A percentile compares a stretch with the other conserved stretches of the same genome.
Evolutionary conservation across 2,113 vertebrate genomes (phyloP).

Genomic region (Gyps fulvus): DNA sequence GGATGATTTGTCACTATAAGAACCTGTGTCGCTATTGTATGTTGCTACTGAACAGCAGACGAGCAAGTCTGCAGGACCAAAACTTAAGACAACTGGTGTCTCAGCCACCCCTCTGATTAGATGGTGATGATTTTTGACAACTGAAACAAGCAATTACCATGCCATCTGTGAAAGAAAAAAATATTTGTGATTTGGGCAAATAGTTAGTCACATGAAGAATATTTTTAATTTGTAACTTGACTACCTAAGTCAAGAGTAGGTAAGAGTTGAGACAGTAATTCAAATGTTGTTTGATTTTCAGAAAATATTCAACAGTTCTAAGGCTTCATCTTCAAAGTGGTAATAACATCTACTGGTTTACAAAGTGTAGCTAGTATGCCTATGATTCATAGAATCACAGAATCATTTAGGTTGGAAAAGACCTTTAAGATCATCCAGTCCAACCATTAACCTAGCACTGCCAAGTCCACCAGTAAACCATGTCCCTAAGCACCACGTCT

Average conservation of each 20-base stretch:
- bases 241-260: not conserved
- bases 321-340: not conserved
- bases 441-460: not conserved
- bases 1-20: not conserved
- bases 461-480: not conserved
- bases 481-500: not conserved
- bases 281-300: not conserved
- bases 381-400: not conserved
- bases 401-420: too few species aligned
- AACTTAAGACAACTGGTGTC: not conserved
- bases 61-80: not conserved
- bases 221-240: not conserved
- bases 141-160: not conserved
- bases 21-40: not conserved
- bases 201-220: not conserved
- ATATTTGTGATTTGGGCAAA: not conserved
- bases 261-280: not conserved
- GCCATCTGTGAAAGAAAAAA: not conserved
- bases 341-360: not conserved
- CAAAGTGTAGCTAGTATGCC: rapidly evolving
- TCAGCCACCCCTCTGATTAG: not conserved
- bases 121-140: not conserved
- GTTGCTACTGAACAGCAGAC: not conserved
- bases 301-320: not conserved
- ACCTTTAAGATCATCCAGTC: too few species aligned